Conservation (phyloP, 2,797 vertebrate genomes). For the Eupleurogrammus muticus region DNA sequence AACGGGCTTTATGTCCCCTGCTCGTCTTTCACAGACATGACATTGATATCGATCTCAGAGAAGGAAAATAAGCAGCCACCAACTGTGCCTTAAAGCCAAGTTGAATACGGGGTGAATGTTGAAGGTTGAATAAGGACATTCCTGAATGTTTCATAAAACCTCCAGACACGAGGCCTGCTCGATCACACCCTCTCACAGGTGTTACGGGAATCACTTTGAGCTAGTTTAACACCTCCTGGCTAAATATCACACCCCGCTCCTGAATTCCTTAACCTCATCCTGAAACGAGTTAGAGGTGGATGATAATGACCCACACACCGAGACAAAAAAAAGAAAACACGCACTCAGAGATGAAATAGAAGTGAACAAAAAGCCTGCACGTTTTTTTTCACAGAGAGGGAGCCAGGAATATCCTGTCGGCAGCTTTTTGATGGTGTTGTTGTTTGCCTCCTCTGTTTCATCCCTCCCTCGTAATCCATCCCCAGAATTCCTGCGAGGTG, state of each 20-base stretch:
- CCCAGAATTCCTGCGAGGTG: slow-evolving; percentile 40
- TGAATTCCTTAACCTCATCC: slow-evolving; percentile 67
- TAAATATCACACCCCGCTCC: slow-evolving; percentile 62
- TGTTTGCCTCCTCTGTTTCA: slow-evolving; percentile 17
- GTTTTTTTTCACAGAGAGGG: slow-evolving; percentile 20
- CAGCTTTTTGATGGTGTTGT: slow-evolving; percentile 22
- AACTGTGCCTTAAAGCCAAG: not conserved
- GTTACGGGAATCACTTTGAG: slow-evolving; percentile 58
- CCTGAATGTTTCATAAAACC: not conserved
- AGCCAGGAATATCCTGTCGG: not conserved
- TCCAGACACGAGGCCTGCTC: slow-evolving; percentile 1
- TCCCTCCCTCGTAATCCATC: slow-evolving; percentile 21
- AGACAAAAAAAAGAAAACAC: slow-evolving; percentile 5
- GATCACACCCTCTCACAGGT: slow-evolving; percentile 31
- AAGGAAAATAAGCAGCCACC: not conserved
- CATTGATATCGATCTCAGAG: not conserved
- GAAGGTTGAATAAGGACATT: not conserved
- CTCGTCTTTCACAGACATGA: not conserved
- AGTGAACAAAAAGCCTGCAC: slow-evolving; percentile 11
- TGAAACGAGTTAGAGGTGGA: slow-evolving; percentile 51
- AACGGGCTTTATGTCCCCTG: not conserved
- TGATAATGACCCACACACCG: slow-evolving; percentile 60
- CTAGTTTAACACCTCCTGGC: slow-evolving; percentile 53
- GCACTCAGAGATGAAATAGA: slow-evolving; percentile 11
- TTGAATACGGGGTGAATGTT: too few species aligned